A percentile compares a stretch with the other conserved stretches of the same genome.
Conservation (phyloP, 1,140 invertebrate genomes). For the Drosophila rhopaloa region DNA sequence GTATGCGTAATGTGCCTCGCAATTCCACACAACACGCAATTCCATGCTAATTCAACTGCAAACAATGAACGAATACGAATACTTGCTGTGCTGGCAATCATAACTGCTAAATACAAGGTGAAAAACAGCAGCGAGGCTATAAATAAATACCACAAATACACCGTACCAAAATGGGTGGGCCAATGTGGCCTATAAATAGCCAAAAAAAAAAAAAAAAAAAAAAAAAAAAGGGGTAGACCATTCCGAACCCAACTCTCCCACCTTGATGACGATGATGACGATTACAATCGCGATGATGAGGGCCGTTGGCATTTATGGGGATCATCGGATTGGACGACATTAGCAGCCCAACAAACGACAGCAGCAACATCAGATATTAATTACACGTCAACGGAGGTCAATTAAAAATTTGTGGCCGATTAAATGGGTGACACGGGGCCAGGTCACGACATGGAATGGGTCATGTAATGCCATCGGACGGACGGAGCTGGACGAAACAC, state of each 20-base stretch:
- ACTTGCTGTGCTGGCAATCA: background rate
- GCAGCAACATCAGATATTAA: slow-evolving; percentile 48
- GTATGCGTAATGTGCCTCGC: slow-evolving; percentile 35
- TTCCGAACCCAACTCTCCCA: background rate
- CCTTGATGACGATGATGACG: background rate
- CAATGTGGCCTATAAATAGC: slow-evolving; percentile 40
- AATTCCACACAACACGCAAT: background rate
- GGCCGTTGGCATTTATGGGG: slow-evolving; percentile 31
- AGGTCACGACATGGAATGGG: slow-evolving; percentile 14
- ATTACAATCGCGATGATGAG: slow-evolving; percentile 13
- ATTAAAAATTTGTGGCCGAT: slow-evolving; percentile 53
- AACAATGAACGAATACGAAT: background rate
- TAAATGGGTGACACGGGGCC: slow-evolving; percentile 45
- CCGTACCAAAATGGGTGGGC: background rate
- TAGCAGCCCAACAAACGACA: slow-evolving; percentile 8
- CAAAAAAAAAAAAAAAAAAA: background rate
- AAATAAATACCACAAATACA: slow-evolving; percentile 37
- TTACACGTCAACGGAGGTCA: slow-evolving; percentile 54
- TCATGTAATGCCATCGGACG: background rate
- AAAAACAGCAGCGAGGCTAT: slow-evolving; percentile 8
- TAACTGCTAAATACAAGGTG: slow-evolving; percentile 24
- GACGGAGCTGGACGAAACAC: background rate
- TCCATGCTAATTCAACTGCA: slow-evolving; percentile 1
- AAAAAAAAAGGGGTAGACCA: background rate
- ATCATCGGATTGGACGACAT: slow-evolving; percentile 29